Evolutionary conservation across 2,113 vertebrate genomes (phyloP), one percentile per base, ranked within the genome.

Genomic region (Larimichthys polyactis): DNA sequence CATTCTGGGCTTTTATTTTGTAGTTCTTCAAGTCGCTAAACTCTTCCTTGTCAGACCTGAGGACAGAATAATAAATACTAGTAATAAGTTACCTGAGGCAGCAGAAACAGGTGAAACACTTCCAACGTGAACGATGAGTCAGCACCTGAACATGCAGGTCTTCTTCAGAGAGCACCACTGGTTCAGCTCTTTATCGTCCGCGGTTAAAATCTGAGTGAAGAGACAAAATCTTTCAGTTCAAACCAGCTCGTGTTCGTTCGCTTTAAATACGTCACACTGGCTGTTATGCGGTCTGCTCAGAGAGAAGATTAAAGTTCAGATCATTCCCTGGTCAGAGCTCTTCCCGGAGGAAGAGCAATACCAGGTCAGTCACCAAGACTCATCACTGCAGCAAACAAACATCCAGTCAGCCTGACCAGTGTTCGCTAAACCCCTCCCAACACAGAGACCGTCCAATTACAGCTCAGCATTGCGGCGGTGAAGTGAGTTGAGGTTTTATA

Each of bases 81-180:
- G 14, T 4, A 5, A 14, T 9, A 11, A 51, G 5, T 3, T 0
- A 43, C 11, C 24, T 2, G 24, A 27, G 36, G 48, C 11, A 3
- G 66, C 8, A 46, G 4, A 46, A 32, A 32, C 15, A 49, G 44
- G 7, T 0, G 0, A 1, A 0, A 62, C 15, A 3, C 0, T 1
- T 59, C 57, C 0, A 36, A 71, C 27, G 3, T 11, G 16, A 32
- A 29, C 20, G 7, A 20, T 10, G 29, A n/a, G 5, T 2, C 15
- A 0, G 2, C 91, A 98, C 97, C 97, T 96, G 93, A 95, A 97
- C 97, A 98, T 98, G 95, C 97, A 98, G 9, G 96, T 97, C 92
- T 97, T 98, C 92, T 92, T 96, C 83, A 98, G 92, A 11, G 97
- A 97, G 67, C 96, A 96, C 97, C 97, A 98, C 3, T 90, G 92